phyloP scores from a whole-genome alignment of 1,140 invertebrate species.

The Catajapyx aquilonaris region DNA sequence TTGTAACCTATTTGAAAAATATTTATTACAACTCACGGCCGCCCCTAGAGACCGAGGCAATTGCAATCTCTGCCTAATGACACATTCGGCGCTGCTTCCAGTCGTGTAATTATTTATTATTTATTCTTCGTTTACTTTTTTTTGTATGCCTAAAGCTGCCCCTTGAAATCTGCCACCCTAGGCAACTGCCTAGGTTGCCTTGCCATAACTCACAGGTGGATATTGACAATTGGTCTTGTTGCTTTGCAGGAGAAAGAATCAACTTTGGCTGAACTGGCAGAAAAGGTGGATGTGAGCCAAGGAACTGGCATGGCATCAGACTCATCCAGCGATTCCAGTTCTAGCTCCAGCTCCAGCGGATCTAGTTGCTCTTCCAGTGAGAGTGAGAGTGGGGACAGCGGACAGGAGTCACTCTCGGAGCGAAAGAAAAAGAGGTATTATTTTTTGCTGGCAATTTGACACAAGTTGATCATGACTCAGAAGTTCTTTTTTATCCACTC shows the following conservation, averaged over 20 bases:
- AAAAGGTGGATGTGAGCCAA: constrained; percentile 63
- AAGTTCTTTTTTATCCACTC: background rate
- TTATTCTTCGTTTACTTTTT: too few relatives aligned
- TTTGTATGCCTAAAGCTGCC: too few relatives aligned
- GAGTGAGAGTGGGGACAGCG: constrained; percentile 42
- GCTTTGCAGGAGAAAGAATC: constrained; percentile 40
- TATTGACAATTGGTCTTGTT: constrained; percentile 3
- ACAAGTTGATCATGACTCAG: background rate
- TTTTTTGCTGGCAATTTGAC: background rate
- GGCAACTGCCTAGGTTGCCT: too few relatives aligned
- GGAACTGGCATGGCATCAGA: constrained; percentile 84
- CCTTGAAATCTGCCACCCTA: too few relatives aligned
- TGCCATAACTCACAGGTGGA: too few relatives aligned
- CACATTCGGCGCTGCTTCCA: too few relatives aligned
- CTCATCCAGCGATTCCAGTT: constrained; percentile 75
- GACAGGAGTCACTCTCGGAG: constrained; percentile 69
- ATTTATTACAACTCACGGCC: too few relatives aligned
- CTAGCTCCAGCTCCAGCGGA: constrained; percentile 46
- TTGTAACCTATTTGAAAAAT: too few relatives aligned
- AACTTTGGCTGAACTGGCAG: constrained; percentile 61
- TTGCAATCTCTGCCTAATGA: too few relatives aligned
- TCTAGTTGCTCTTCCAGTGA: constrained; percentile 37
- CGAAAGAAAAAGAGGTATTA: constrained; percentile 52
- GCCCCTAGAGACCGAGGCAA: too few relatives aligned
- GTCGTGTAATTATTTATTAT: too few relatives aligned